These are phyloP conservation scores for Macrosteles quadrilineatus DNA, from an alignment of 1,140 invertebrate species.

Conservation along the genomic window DNA sequence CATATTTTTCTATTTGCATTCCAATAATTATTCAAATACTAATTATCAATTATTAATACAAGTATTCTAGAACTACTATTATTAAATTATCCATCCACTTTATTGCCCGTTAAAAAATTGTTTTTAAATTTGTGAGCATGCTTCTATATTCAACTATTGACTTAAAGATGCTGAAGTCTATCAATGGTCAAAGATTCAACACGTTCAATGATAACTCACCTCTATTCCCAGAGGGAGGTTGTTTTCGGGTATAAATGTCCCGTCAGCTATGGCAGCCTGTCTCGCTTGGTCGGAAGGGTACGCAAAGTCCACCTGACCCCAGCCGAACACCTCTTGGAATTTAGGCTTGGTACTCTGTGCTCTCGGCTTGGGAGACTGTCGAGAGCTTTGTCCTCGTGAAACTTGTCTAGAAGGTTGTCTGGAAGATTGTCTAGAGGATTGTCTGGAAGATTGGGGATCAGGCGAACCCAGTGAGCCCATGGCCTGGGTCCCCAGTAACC, in stretches of 20 bases:
- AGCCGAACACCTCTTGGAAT: constrained; percentile 40
- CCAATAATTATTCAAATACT: too few relatives aligned
- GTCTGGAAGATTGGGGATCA: neutral
- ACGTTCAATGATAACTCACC: constrained; percentile 44
- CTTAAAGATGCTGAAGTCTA: too few relatives aligned
- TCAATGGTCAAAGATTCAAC: too few relatives aligned
- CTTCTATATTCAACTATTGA: too few relatives aligned
- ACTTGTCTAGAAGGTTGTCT: too few relatives aligned
- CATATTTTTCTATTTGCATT: too few relatives aligned
- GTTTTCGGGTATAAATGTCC: constrained; percentile 66
- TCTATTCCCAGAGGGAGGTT: constrained; percentile 73
- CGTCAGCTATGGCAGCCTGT: constrained; percentile 49
- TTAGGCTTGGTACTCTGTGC: neutral
- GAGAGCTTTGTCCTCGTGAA: too few relatives aligned
- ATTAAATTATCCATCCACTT: too few relatives aligned
- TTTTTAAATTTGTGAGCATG: too few relatives aligned
- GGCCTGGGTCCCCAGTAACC: constrained; percentile 32
- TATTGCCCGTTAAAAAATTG: too few relatives aligned
- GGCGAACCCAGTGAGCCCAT: neutral
- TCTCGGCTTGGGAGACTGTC: neutral
- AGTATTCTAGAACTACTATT: too few relatives aligned
- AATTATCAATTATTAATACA: too few relatives aligned
- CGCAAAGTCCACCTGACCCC: constrained; percentile 42
- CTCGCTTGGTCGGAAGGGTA: constrained; percentile 36
- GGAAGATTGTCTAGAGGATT: neutral